Evolutionary conservation across 2,888 invertebrate genomes (phyloP), one percentile per base, ranked within the genome.

Genomic region (Antheraea yamamai): DNA sequence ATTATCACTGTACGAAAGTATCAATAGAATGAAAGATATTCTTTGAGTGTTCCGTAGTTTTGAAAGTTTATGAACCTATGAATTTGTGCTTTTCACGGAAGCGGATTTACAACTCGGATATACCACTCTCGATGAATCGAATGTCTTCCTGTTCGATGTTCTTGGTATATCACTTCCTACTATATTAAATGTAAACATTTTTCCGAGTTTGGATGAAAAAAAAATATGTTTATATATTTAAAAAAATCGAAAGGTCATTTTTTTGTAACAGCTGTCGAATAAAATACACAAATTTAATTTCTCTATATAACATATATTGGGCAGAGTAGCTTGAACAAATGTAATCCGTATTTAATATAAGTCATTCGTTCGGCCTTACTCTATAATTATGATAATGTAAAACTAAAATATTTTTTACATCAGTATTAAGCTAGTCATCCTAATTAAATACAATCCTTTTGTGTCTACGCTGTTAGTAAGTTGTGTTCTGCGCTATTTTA

Each of bases 381-480:
- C 74, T 76, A 86, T 92, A 92, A 93, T 93, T 93, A 93, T 91
- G 83, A 88, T 92, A 92, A 92, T 92, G 91, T 84, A 84, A 84
- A 85, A 84, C 88, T 88, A 88, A 91, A 91, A 91, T 85, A 87
- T 88, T 84, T 89, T 90, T 91, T 88, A 85, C 76, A 83, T 82
- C 78, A 83, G 84, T 85, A 86, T 82, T 73, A 78, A 83, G 87
- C 91, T 81, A 92, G 92, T 93, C 92, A 93, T 91, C 89, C 86
- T 87, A 89, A 92, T 92, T 92, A 92, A 92, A 77, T 76, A 88
- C 75, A 75, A 77, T 74, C 74, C 72, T 72, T 76, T 72, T 73
- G 64, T 66, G 75, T 72, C 74, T 75, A 75, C 74, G 51, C 61
- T 71, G 72, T 75, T 61, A 61, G 74, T 71, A 75, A 72, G 72